Evolutionary conservation across 2,797 vertebrate genomes (phyloP), one percentile per base, ranked within the genome.

Genomic region (Micropoecilia bifurca): DNA sequence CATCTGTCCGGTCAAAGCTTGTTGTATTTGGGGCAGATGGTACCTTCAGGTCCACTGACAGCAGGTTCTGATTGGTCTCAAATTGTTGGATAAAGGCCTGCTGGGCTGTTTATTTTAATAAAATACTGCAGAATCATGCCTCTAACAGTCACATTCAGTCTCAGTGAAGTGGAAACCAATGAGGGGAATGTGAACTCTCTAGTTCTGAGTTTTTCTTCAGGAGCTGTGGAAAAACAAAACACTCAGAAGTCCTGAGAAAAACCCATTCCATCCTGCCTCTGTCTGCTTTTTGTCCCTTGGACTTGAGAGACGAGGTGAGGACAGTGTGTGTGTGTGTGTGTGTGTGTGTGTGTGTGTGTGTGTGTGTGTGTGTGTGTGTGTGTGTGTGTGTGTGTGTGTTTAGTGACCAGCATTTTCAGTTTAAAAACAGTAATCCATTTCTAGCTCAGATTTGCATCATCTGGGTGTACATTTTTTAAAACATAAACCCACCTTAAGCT

Each of bases 401-500:
- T 78, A 61, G 22, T 83, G 6, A 20, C 69, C 12, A 59, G 20
- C 8, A 33, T 71, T 53, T 63, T 75, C 57, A 41, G 39, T n/a
- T 57, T n/a, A 73, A 13, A 43, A 74, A 63, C 55, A 73, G 47
- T 18, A 72, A 18, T 13, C 10, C 22, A 30, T 43, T 66, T 41
- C 22, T 53, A 84, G 61, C 30, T 75, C 18, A 4, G 47, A 81
- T 76, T 16, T 22, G 50, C 2, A 69, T 53, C 48, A 50, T 50
- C 6, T 22, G 59, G 30, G 78, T 81, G 28, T 71, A 68, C 48
- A 76, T 83, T 77, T 82, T 84, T 9, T 22, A 20, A 75, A 79
- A 88, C 68, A 55, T 12, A 78, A 85, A 87, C 84, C 30, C n/a
- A 73, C 78, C 16, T 9, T 14, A 28, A 77, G n/a, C 33, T 43